phyloP scores from a whole-genome alignment of 1,140 invertebrate genomes.

The Neotoxoptera formosana region DNA sequence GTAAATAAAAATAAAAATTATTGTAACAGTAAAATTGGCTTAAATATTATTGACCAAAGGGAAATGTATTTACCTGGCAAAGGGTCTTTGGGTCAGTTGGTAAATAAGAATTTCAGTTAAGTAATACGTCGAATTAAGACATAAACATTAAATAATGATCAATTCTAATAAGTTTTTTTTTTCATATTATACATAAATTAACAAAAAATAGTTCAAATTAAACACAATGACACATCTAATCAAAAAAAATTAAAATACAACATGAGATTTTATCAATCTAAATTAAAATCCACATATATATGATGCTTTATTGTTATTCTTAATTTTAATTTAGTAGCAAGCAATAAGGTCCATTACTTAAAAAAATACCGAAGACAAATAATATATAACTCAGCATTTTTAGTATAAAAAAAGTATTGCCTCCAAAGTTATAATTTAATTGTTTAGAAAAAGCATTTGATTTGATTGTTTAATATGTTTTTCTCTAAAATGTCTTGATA shows the following conservation, averaged over 20 bases:
- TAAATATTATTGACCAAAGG: not conserved
- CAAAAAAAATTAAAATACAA: not conserved
- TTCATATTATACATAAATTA: not conserved
- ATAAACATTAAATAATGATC: slow-evolving; percentile 10
- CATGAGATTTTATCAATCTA: not conserved
- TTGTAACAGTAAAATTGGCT: not conserved
- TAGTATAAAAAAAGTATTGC: not conserved
- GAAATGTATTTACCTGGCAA: not conserved
- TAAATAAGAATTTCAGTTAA: slow-evolving; percentile 13
- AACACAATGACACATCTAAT: not conserved
- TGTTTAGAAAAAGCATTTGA: no score
- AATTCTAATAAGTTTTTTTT: not conserved
- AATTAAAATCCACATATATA: not conserved
- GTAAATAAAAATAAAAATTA: not conserved
- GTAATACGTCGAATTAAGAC: slow-evolving; percentile 4
- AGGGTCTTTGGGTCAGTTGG: not conserved
- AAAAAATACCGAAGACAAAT: not conserved
- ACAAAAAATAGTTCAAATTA: not conserved
- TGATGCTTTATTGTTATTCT: not conserved
- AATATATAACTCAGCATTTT: not conserved
- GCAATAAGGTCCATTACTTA: not conserved
- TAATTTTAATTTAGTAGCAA: not conserved
- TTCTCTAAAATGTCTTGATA: no score
- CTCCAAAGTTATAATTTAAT: no score
- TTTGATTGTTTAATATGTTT: no score